phyloP scores from a whole-genome alignment of 2,888 invertebrate species.

The Auanema freiburgensis region DNA sequence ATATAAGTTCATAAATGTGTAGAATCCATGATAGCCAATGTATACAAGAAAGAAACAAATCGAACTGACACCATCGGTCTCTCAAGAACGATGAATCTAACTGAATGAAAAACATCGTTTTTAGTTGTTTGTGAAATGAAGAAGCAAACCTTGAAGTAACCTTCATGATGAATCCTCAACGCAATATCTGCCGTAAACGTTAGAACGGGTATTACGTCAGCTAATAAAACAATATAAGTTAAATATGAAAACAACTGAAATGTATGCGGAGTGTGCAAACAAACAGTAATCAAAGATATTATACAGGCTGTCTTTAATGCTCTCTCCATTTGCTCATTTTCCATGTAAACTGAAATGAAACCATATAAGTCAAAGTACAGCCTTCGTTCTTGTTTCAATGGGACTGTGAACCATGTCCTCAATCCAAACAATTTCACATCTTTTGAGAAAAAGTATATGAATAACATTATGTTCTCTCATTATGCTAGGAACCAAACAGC shows the following conservation, averaged over 20 bases:
- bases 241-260: conserved; percentile 85
- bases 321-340: conserved; percentile 37
- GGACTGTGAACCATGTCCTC: too few relatives aligned
- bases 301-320: conserved; percentile 51
- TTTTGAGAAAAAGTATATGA: too few relatives aligned
- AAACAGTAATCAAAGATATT: conserved; percentile 71
- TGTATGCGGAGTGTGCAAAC: conserved; percentile 94
- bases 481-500: too few relatives aligned
- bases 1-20: conserved; percentile 70
- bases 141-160: conserved; percentile 78
- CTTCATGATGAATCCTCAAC: conserved; percentile 95
- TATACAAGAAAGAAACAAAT: conserved; percentile 94
- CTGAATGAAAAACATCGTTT: conserved; percentile 22
- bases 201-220: conserved; percentile 85
- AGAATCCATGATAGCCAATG: conserved; percentile 92
- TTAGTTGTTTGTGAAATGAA: not conserved
- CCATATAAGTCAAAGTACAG: not conserved
- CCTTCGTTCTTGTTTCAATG: too few relatives aligned
- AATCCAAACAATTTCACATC: too few relatives aligned
- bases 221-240: conserved; percentile 78
- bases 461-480: too few relatives aligned
- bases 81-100: conserved; percentile 31
- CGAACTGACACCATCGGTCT: conserved; percentile 98
- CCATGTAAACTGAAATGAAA: conserved; percentile 39
- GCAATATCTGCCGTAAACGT: conserved; percentile 97